Percentiles rank a stretch among this genome's conserved stretches.
phyloP scores from a whole-genome alignment of 2,888 invertebrate genomes.

The Caenorhabditis sp. region DNA sequence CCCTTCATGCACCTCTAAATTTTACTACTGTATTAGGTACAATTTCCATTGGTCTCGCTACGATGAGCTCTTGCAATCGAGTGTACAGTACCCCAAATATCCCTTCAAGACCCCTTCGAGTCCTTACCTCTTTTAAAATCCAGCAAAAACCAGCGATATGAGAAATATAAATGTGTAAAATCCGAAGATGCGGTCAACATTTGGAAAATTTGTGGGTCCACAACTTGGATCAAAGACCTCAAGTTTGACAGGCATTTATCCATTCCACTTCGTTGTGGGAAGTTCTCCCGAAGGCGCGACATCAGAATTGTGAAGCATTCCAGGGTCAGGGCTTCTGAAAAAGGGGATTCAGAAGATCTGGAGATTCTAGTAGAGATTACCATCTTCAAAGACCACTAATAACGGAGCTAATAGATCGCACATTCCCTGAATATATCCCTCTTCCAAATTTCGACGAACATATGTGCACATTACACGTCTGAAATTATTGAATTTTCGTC shows the following conservation, averaged over 20 bases:
- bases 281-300: constrained; percentile 89
- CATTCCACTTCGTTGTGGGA: constrained; percentile 90
- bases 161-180: constrained; percentile 95
- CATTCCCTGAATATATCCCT: constrained; percentile 97
- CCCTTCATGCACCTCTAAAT: too few relatives aligned
- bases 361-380: too few relatives aligned
- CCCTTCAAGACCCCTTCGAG: too few relatives aligned
- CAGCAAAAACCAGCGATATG: constrained; percentile 94
- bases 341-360: too few relatives aligned
- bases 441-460: constrained; percentile 92
- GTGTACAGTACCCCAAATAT: too few relatives aligned
- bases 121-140: constrained; percentile 85
- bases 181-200: constrained; percentile 88
- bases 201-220: constrained; percentile 55
- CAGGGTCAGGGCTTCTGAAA: constrained; percentile 84
- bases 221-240: constrained; percentile 77
- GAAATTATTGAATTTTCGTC: too few relatives aligned
- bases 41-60: too few relatives aligned
- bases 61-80: too few relatives aligned
- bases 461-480: constrained; percentile 77
- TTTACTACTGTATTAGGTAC: too few relatives aligned
- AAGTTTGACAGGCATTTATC: constrained; percentile 94
- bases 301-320: constrained; percentile 90
- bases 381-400: constrained; percentile 87
- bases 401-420: constrained; percentile 92